Evolutionary conservation across 2,888 invertebrate species (phyloP).

Genomic region (Eupithecia pulchellata): DNA sequence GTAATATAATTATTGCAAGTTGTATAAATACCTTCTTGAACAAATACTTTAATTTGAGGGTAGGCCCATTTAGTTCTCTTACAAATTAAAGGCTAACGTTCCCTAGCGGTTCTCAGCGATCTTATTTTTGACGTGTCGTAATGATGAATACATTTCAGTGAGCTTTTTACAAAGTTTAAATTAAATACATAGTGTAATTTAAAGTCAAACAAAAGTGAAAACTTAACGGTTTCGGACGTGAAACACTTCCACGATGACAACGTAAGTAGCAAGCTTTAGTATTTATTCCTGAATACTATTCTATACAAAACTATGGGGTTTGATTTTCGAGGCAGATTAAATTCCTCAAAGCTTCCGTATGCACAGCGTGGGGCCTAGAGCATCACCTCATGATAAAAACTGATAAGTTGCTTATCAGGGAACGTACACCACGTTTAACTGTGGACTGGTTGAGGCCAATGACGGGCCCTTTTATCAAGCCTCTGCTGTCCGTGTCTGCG

Average conservation of each 20-base stretch:
- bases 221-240: background rate
- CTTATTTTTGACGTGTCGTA: background rate
- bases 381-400: background rate
- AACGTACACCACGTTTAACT: background rate
- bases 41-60: background rate
- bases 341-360: background rate
- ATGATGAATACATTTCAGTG: background rate
- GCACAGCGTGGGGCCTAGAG: background rate
- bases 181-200: background rate
- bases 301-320: background rate
- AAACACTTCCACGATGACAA: background rate
- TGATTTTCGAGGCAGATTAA: background rate
- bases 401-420: background rate
- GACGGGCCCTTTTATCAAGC: background rate
- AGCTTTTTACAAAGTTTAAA: background rate
- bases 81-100: background rate
- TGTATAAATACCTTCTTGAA: background rate
- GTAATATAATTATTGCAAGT: too few species aligned
- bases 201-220: background rate
- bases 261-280: background rate
- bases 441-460: background rate
- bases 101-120: background rate
- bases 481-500: background rate
- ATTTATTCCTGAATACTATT: background rate
- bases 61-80: background rate